Percentiles rank a stretch among this genome's conserved stretches.
These are phyloP conservation scores for Oxyteleia sp. DNA, from an alignment of 2,888 invertebrate genomes.

Conservation along the genomic window DNA sequence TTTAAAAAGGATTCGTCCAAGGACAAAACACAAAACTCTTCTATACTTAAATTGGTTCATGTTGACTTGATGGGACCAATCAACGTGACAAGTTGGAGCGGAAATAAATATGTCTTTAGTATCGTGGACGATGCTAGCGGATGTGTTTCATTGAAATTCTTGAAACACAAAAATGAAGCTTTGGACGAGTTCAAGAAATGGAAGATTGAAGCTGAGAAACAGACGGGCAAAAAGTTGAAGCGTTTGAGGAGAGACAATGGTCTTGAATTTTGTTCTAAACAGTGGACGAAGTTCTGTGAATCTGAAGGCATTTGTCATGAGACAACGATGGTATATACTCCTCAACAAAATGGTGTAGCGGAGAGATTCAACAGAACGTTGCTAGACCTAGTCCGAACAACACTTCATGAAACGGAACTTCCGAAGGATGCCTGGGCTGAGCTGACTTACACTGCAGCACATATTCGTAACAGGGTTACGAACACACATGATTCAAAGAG, in stretches of 20 bases:
- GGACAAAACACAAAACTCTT: neutral
- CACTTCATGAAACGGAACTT: conserved; percentile 73
- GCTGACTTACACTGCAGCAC: conserved; percentile 48
- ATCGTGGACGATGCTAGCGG: conserved; percentile 65
- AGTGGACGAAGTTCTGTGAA: conserved; percentile 16
- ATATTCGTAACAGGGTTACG: conserved; percentile 36
- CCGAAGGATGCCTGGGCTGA: conserved; percentile 79
- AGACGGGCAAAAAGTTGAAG: conserved; percentile 44
- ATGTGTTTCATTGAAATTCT: conserved; percentile 34
- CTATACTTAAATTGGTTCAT: conserved; percentile 66
- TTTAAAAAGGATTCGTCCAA: conserved; percentile 32
- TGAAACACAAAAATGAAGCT: conserved; percentile 50
- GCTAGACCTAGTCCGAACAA: conserved; percentile 76
- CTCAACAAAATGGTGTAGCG: conserved; percentile 79
- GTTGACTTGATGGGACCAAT: conserved; percentile 70
- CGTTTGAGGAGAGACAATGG: conserved; percentile 37
- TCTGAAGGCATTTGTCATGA: conserved; percentile 36
- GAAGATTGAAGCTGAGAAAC: conserved; percentile 55
- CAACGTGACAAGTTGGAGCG: conserved; percentile 50
- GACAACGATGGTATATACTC: conserved; percentile 76
- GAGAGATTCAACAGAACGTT: conserved; percentile 80
- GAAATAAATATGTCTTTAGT: conserved; percentile 39
- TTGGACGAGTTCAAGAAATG: conserved; percentile 56
- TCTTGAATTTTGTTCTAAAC: conserved; percentile 22
- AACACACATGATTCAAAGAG: conserved; percentile 29